Evolutionary conservation across 2,888 invertebrate genomes (phyloP), one percentile per base, ranked within the genome.

Genomic region (Bhutanitis thaidina): DNA sequence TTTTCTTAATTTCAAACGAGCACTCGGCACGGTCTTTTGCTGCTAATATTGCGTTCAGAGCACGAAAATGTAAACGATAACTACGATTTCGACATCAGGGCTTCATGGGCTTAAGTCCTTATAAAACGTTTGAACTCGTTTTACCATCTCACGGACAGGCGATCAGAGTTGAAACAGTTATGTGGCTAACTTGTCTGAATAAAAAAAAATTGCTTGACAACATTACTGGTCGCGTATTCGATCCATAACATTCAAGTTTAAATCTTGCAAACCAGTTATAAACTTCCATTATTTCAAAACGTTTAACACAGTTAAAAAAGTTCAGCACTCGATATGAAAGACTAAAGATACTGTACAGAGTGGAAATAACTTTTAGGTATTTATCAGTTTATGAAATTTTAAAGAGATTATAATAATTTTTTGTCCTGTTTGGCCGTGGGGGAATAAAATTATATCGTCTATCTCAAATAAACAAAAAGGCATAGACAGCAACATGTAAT

Each of bases 31-130:
- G 4, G 10, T 20, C n/a, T 9, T n/a, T 30, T 3, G 10, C 30
- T 0, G n/a, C 10, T 10, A 9, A 30, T 30, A 30, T 34, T 12
- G 12, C 12, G 34, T 13, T 7, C 12, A 34, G 12, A 34, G 12
- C 34, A 10, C 34, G 12, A 34, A 34, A 34, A 34, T 34, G 34
- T 34, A 45, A 54, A 48, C 47, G 12, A 48, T 25, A 48, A 47
- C 39, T 43, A 43, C 48, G 38, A 49, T 52, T 52, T 49, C 52
- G 25, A 49, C 49, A 52, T 46, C 49, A 43, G 52, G 43, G 55
- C 43, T 20, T 45, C 27, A 49, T 52, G 49, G 44, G 49, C 47
- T 43, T 32, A 52, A 52, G 35, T 40, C 48, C 46, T 39, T 51
- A 54, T 48, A 49, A 51, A 52, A 55, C 44, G 25, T 43, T 37